Base-by-base conservation (phyloP, 2,113 vertebrate genomes). In the Melanocharis versteri region DNA sequence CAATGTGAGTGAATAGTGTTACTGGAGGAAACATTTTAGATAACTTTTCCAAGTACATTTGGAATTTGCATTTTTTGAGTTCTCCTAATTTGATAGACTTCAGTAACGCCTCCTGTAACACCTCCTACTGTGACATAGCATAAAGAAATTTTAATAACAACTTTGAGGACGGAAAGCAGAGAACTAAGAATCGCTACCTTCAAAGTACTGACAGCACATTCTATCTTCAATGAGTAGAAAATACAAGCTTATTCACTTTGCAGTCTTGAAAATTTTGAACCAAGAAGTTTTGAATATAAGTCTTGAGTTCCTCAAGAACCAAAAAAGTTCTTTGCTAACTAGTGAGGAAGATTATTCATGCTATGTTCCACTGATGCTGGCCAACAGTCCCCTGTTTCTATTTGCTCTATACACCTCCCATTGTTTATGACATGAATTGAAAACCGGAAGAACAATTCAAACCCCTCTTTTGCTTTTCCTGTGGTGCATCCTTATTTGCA, bases 1-100 rank as follows among this genome's bases (percentile, higher is more conserved):
- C 0, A 0, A 28, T 65, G 7, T 28, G 47, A 87, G 31, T 42
- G 8, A 50, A 33, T 53, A 58, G 27, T 30, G 18, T 31, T 15
- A 61, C 16, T 3, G 33, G 39, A 93, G 56, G 64, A 60, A 90
- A 73, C 2, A 58, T 62, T 94, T 75, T 27, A 61, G 15, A 21
- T 70, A 80, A 71, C 3, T 40, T 80, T 76, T 83, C 48, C 9
- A 60, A 66, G 2, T 39, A 65, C 4, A 19, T 73, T 75, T 75
- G 18, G 21, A 66, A 39, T 91, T 82, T 45, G 2, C 4, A 7
- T 44, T 76, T 84, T 71, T 54, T 47, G 6, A 53, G 5, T 47
- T 89, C 33, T 69, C n/a, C 9, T 78, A 31, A 58, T 79, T 90
- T 70, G 35, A 60, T 20, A 42, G 39, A 82, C 14, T 54, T 71